phyloP scores from a whole-genome alignment of 2,888 invertebrate genomes.

The Fissipunctia ypsillon region DNA sequence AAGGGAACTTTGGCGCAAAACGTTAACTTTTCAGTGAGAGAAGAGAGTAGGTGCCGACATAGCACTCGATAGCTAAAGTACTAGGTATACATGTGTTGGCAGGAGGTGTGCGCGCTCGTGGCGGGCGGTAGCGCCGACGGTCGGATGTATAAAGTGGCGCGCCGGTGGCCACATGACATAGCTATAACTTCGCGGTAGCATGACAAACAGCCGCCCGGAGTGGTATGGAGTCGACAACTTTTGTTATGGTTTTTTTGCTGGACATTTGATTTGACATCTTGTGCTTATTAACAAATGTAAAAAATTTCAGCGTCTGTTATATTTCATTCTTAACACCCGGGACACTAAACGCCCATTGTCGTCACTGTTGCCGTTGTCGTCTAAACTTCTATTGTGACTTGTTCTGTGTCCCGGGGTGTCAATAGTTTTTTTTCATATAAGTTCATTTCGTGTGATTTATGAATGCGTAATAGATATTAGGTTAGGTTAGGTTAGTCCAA shows the following conservation, averaged over 20 bases:
- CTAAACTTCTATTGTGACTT: too few species aligned
- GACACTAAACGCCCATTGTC: too few species aligned
- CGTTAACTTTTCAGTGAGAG: conserved; percentile 66
- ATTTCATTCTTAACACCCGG: neutral
- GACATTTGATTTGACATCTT: neutral
- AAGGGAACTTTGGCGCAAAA: conserved; percentile 60
- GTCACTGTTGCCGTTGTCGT: too few species aligned
- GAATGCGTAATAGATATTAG: neutral
- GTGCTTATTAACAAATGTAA: neutral
- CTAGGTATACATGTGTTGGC: conserved; percentile 72
- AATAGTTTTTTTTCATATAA: too few species aligned
- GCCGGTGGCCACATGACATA: conserved; percentile 90
- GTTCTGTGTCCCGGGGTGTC: too few species aligned
- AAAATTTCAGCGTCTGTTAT: neutral
- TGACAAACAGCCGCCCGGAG: conserved; percentile 86
- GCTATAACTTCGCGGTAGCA: conserved; percentile 89
- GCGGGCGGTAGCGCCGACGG: conserved; percentile 83
- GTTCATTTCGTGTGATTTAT: neutral
- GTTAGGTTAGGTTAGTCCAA: too few species aligned
- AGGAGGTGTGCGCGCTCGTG: conserved; percentile 75
- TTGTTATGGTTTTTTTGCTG: conserved; percentile 29
- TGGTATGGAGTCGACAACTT: conserved; percentile 76
- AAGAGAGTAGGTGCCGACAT: conserved; percentile 66
- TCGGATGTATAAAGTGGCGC: conserved; percentile 90
- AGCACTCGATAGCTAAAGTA: conserved; percentile 64